Base-by-base conservation (phyloP, 2,113 vertebrate species). In the Hemichromis elongatus region DNA sequence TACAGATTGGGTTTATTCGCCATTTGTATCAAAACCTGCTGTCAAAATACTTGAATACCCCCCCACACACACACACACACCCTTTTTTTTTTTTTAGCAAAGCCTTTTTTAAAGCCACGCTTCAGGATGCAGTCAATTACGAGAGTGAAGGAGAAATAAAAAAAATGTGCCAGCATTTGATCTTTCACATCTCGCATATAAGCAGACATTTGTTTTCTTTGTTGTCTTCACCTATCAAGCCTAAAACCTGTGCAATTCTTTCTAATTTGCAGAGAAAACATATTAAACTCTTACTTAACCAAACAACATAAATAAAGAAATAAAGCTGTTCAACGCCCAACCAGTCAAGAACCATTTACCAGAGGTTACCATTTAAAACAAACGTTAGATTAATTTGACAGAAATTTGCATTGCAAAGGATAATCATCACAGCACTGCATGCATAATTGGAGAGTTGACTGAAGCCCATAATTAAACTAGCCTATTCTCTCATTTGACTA, bases 391-490 rank as follows among this genome's bases (percentile, higher is more conserved):
- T 56, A 10, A 88, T 86, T 81, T 66, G 77, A 9, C 52, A 35
- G 53, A 45, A 78, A 88, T 88, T 92, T 88, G 59, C 55, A 79
- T 84, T 55, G 63, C 75, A 35, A 19, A 79, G 33, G 37, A 82
- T 82, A 86, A 86, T 90, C 85, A 83, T 14, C 85, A 80, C n/a
- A 77, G 54, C 45, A 70, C 45, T 26, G 7, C 66, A 66, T 56
- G 82, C 52, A 42, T 87, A 87, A 92, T 85, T 87, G 66, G 77
- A 86, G 68, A 47, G 26, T 37, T 68, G 42, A 61, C 14, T 19
- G 59, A 84, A 82, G 30, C 57, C 83, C 53, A 8, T 87, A 85
- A 90, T 93, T 88, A 89, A 83, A 86, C 24, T 54, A 85, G 50
- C 59, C 18, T 54, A 5, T 82, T 90, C 57, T 86, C 35, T 91